phyloP scores from a whole-genome alignment of 2,797 vertebrate species.

The Emys orbicularis region DNA sequence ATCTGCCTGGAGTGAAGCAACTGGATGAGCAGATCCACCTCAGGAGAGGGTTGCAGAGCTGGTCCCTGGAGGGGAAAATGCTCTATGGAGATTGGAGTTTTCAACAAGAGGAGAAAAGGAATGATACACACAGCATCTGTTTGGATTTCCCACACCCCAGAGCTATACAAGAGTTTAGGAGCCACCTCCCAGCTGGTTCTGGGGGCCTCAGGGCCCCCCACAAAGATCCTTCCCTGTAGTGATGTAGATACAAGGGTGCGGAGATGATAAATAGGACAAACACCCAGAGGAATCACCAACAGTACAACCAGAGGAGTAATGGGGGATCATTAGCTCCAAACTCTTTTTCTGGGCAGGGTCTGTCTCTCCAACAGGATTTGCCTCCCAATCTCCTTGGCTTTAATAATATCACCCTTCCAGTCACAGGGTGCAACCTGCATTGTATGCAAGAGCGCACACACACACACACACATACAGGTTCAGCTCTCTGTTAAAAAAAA shows the following conservation, averaged over 20 bases:
- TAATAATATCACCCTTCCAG: constrained; percentile 65
- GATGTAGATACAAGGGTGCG: constrained; percentile 18
- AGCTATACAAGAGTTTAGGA: constrained; percentile 14
- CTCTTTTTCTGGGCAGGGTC: constrained; percentile 36
- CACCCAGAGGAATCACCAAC: constrained; percentile 24
- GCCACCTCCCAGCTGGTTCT: constrained; percentile 43
- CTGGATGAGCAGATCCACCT: not conserved
- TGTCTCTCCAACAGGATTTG: constrained; percentile 26
- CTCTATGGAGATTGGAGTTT: constrained; percentile 49
- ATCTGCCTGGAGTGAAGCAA: not conserved
- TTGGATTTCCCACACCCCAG: constrained; percentile 39
- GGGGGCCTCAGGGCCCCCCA: constrained; percentile 53
- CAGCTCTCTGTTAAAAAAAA: constrained; percentile 71
- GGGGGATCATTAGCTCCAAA: constrained; percentile 62
- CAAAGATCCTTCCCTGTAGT: constrained; percentile 57
- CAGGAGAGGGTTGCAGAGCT: not conserved
- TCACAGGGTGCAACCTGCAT: constrained; percentile 65
- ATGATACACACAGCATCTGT: constrained; percentile 23
- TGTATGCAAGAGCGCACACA: constrained; percentile 64
- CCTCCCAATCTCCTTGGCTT: constrained; percentile 54
- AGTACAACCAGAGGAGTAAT: constrained; percentile 57
- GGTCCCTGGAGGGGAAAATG: constrained; percentile 5
- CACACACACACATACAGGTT: constrained; percentile 65
- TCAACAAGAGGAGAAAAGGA: constrained; percentile 3
- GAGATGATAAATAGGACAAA: constrained; percentile 60